A percentile compares a stretch with the other conserved stretches of the same genome.
These are phyloP conservation scores for Drosophila arizonae DNA, from an alignment of 1,140 invertebrate genomes.

Conservation along the genomic window DNA sequence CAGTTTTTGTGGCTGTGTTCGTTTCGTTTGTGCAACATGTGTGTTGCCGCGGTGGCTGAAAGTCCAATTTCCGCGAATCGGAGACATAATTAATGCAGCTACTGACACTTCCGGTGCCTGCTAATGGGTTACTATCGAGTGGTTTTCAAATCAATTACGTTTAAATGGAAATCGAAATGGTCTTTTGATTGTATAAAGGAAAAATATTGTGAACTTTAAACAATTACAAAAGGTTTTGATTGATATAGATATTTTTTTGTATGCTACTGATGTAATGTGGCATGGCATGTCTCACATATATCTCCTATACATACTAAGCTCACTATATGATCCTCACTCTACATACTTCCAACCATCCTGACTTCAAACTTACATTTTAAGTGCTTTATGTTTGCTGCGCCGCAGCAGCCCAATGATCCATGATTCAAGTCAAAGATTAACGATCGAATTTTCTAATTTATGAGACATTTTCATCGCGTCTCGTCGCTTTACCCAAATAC, in stretches of 20 bases:
- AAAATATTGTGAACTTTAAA: too few species aligned
- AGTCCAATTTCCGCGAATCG: slow-evolving; percentile 61
- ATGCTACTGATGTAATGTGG: too few species aligned
- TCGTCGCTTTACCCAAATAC: slow-evolving; percentile 26
- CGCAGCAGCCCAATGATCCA: slow-evolving; percentile 42
- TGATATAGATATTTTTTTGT: too few species aligned
- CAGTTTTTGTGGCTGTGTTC: slow-evolving; percentile 30
- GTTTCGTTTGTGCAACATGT: slow-evolving; percentile 41
- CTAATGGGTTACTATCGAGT: slow-evolving; percentile 23
- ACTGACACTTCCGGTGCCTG: slow-evolving; percentile 50
- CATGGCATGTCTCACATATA: too few species aligned
- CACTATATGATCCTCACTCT: neutral
- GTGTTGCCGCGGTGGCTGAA: neutral
- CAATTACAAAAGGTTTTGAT: too few species aligned
- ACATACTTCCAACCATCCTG: neutral
- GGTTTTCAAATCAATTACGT: neutral
- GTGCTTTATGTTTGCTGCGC: slow-evolving; percentile 6
- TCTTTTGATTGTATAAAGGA: neutral
- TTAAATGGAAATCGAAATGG: neutral
- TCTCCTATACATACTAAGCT: too few species aligned
- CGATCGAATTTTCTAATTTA: slow-evolving; percentile 61
- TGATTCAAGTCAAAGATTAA: slow-evolving; percentile 59
- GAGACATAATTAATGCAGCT: slow-evolving; percentile 60
- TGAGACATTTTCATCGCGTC: slow-evolving; percentile 32
- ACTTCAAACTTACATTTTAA: slow-evolving; percentile 22